phyloP scores from a whole-genome alignment of 2,888 invertebrate genomes.

The Encarsia formosa region DNA sequence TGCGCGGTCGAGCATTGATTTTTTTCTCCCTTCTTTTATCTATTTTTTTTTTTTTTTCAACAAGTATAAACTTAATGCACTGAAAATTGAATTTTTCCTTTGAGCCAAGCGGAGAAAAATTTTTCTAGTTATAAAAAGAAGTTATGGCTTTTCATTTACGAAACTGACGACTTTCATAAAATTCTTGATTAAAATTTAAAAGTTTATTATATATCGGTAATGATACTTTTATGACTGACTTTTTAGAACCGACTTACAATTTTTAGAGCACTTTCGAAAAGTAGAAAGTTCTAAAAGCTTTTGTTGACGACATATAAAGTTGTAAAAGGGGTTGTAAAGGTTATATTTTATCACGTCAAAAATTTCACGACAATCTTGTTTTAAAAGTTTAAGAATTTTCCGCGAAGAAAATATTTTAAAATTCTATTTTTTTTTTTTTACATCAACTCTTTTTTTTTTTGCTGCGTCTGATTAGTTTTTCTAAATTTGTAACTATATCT shows the following conservation, averaged over 20 bases:
- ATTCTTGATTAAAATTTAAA: conserved; percentile 4
- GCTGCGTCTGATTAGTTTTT: no score
- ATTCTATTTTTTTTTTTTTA: no score
- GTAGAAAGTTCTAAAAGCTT: conserved; percentile 11
- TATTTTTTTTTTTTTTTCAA: neutral
- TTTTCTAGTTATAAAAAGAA: no score
- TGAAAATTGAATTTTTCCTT: neutral
- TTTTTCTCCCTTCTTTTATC: no score
- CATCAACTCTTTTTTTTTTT: no score
- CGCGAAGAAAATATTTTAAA: no score
- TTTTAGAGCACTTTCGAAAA: conserved; percentile 7
- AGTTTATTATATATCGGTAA: conserved; percentile 7
- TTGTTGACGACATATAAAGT: conserved; percentile 5
- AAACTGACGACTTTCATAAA: no score
- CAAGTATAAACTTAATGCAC: neutral
- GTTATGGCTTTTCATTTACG: no score
- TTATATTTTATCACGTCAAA: conserved; percentile 3
- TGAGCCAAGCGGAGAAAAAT: no score
- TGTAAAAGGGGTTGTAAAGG: conserved; percentile 2
- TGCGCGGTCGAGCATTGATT: no score
- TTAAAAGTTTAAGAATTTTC: no score
- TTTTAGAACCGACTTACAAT: conserved; percentile 6
- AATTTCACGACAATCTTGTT: conserved; percentile 39
- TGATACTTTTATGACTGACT: conserved; percentile 3
- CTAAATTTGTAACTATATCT: no score